Evolutionary conservation across 2,113 vertebrate genomes (phyloP).

Genomic region (Pelusios castaneus): DNA sequence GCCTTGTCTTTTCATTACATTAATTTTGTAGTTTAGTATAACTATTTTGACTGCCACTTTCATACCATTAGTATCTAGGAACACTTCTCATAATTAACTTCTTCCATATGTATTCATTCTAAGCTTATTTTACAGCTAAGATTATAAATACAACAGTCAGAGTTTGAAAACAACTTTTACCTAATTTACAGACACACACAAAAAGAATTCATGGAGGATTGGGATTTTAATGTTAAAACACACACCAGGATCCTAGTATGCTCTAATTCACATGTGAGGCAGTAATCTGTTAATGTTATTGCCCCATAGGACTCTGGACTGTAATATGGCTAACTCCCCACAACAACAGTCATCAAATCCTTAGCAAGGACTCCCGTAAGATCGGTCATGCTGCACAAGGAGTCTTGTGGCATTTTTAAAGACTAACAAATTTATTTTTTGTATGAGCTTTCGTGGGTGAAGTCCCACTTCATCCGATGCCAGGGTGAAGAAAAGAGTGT

Average conservation of each 20-base stretch:
- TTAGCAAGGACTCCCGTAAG: fast-evolving
- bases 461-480: too few relatives aligned
- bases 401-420: too few relatives aligned
- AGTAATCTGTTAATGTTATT: neutral
- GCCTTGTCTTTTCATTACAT: neutral
- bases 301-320: fast-evolving
- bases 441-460: too few relatives aligned
- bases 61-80: neutral
- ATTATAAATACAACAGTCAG: neutral
- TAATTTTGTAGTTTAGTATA: neutral
- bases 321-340: neutral
- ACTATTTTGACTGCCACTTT: neutral
- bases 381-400: fast-evolving
- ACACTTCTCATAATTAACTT: neutral
- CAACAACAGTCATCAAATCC: neutral
- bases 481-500: too few relatives aligned
- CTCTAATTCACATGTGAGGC: neutral
- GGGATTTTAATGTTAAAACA: neutral
- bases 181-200: constrained; percentile 4
- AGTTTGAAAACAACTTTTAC: neutral
- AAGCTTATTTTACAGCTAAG: fast-evolving
- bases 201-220: fast-evolving
- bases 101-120: too few relatives aligned
- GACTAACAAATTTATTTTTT: too few relatives aligned
- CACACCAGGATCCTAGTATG: neutral